phyloP scores from a whole-genome alignment of 1,140 invertebrate genomes.

The Tetramorium alpestre region DNA sequence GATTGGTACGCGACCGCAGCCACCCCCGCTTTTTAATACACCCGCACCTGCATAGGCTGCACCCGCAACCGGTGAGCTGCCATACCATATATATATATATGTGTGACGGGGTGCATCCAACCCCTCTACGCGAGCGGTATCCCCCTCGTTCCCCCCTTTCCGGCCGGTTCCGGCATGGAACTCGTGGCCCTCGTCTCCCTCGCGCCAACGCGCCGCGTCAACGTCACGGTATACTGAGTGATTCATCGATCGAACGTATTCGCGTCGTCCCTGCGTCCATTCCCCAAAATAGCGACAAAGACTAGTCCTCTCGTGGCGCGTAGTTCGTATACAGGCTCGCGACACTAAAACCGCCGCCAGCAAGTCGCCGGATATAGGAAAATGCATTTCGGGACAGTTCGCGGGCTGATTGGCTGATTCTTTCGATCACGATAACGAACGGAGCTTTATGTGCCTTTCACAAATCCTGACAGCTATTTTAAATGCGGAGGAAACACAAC shows the following conservation, averaged over 20 bases:
- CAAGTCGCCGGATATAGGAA: conserved; percentile 69
- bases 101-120: conserved; percentile 64
- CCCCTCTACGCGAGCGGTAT: conserved; percentile 50
- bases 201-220: conserved; percentile 74
- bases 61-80: conserved; percentile 72
- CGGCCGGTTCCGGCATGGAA: conserved; percentile 51
- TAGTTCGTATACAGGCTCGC: conserved; percentile 53
- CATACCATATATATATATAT: conserved; percentile 53
- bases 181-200: conserved; percentile 55
- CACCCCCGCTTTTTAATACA: conserved; percentile 82
- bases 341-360: conserved; percentile 67
- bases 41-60: conserved; percentile 78
- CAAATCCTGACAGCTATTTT: conserved; percentile 38
- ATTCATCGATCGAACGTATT: conserved; percentile 81
- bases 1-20: conserved; percentile 82
- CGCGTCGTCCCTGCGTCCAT: conserved; percentile 75
- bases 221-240: conserved; percentile 81
- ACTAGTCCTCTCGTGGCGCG: conserved; percentile 69
- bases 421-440: conserved; percentile 42
- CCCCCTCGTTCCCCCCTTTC: conserved; percentile 20
- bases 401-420: conserved; percentile 50
- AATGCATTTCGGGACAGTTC: conserved; percentile 71
- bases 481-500: background rate
- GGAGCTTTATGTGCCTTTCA: background rate
- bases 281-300: conserved; percentile 80